Percentiles rank a stretch among this genome's conserved stretches.
phyloP scores from a whole-genome alignment of 2,888 invertebrate species.

The Tortricodes alternella region DNA sequence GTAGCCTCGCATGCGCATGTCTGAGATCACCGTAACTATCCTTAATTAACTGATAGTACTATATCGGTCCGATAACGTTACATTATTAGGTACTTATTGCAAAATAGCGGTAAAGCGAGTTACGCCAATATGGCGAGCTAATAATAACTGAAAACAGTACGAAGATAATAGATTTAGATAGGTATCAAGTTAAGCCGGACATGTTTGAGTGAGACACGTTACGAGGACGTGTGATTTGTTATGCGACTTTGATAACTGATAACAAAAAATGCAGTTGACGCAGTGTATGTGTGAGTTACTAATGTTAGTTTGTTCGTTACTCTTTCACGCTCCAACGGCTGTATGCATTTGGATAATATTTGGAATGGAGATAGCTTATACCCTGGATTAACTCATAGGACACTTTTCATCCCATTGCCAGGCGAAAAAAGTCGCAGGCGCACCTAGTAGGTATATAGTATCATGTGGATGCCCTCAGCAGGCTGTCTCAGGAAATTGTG shows the following conservation, averaged over 20 bases:
- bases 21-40: conserved; percentile 24
- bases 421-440: too few species aligned
- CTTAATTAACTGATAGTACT: conserved; percentile 41
- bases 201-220: background rate
- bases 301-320: too few species aligned
- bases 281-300: too few species aligned
- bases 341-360: too few species aligned
- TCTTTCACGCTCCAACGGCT: too few species aligned
- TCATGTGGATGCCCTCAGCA: too few species aligned
- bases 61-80: conserved; percentile 36
- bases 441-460: too few species aligned
- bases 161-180: conserved; percentile 23
- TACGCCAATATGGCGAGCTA: conserved; percentile 23
- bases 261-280: too few species aligned
- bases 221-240: background rate
- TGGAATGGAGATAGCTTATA: too few species aligned
- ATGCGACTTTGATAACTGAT: background rate
- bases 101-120: conserved; percentile 31
- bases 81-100: conserved; percentile 30
- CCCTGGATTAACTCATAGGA: too few species aligned
- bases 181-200: conserved; percentile 11
- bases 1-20: background rate
- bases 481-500: too few species aligned
- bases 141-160: conserved; percentile 6
- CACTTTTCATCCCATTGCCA: too few species aligned